These are phyloP conservation scores for Hydriomena furcata DNA, from an alignment of 2,888 invertebrate genomes.

Conservation along the genomic window DNA sequence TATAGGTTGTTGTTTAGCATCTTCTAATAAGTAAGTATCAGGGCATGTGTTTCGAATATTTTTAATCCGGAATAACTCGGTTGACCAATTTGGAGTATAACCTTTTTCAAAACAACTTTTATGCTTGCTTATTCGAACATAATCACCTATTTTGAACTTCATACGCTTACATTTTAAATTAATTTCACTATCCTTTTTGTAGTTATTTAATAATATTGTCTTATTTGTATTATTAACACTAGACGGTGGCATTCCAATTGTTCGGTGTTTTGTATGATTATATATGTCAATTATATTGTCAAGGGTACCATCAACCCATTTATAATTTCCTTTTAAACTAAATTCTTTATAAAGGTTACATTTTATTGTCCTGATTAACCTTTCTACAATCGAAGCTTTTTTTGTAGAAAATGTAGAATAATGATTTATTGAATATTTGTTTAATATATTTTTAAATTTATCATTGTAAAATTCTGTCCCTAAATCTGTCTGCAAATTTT, in stretches of 20 bases:
- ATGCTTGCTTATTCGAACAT: slow-evolving; percentile 5
- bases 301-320: slow-evolving; percentile 4
- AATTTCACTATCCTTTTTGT: neutral
- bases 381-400: slow-evolving; percentile 32
- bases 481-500: slow-evolving; percentile 33
- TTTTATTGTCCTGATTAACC: slow-evolving; percentile 9
- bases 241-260: neutral
- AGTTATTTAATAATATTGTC: neutral
- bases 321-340: slow-evolving; percentile 14
- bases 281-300: neutral
- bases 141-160: neutral
- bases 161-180: no score
- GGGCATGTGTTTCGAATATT: slow-evolving; percentile 3
- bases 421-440: slow-evolving; percentile 37
- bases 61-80: slow-evolving; percentile 10
- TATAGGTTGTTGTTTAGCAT: slow-evolving; percentile 4
- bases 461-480: slow-evolving; percentile 38
- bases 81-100: slow-evolving; percentile 43
- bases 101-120: neutral
- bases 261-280: neutral
- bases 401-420: slow-evolving; percentile 23
- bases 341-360: slow-evolving; percentile 5
- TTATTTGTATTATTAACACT: neutral
- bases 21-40: slow-evolving; percentile 8
- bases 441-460: slow-evolving; percentile 40